A percentile compares a stretch with the other conserved stretches of the same genome.
Evolutionary conservation across 2,888 invertebrate species (phyloP).

Genomic region (Anarsia innoxiella): DNA sequence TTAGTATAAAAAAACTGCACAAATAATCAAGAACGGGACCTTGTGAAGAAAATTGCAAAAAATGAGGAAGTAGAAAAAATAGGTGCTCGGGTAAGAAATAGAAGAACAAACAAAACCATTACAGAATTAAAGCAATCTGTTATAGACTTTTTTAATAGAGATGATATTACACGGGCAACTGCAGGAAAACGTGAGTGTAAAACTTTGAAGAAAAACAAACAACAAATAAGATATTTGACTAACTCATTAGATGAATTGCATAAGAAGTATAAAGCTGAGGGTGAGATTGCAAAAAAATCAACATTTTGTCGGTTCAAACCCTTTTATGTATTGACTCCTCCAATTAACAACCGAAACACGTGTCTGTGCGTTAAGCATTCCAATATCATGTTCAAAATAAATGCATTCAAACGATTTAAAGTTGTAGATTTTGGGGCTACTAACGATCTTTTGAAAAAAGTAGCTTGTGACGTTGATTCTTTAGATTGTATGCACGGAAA

Average conservation of each 20-base stretch:
- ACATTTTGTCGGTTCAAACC: neutral
- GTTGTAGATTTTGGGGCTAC: neutral
- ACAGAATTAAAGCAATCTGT: constrained; percentile 4
- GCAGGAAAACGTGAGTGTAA: constrained; percentile 7
- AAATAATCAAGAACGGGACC: constrained; percentile 6
- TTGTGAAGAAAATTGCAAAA: constrained; percentile 4
- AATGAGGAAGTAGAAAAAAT: constrained; percentile 6
- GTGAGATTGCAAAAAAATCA: neutral
- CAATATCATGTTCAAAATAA: neutral
- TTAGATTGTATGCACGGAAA: neutral
- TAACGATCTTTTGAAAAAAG: neutral
- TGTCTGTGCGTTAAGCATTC: constrained; percentile 1
- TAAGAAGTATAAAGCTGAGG: neutral
- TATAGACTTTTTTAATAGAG: constrained; percentile 6
- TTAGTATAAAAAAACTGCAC: constrained; percentile 2
- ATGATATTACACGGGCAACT: constrained; percentile 7
- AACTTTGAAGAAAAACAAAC: constrained; percentile 8
- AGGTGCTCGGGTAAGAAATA: constrained; percentile 4
- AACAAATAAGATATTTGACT: constrained; percentile 3
- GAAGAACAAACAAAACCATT: constrained; percentile 1
- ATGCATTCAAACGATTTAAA: no score
- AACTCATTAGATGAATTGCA: neutral
- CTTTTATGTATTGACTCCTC: neutral
- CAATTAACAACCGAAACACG: neutral
- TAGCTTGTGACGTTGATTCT: neutral